Evolutionary conservation across 2,888 invertebrate genomes (phyloP).

Genomic region (Heliothis peltigera): DNA sequence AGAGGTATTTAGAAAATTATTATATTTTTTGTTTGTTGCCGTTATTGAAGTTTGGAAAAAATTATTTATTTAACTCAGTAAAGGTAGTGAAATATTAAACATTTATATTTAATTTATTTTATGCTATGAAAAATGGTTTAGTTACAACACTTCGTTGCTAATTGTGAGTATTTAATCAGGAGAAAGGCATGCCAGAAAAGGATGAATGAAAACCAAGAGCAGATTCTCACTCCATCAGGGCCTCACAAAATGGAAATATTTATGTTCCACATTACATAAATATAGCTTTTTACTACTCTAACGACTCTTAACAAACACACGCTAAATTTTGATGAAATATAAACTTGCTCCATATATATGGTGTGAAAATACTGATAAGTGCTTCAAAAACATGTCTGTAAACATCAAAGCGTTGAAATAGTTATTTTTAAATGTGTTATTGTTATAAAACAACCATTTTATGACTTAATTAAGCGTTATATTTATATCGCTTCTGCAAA

Average conservation of each 20-base stretch:
- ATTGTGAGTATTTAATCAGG: conserved; percentile 6
- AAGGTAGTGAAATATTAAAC: conserved; percentile 25
- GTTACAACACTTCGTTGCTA: conserved; percentile 3
- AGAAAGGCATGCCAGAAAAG: conserved; percentile 36
- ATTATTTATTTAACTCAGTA: too few relatives aligned
- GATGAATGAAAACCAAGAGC: conserved; percentile 32
- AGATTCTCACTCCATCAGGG: conserved; percentile 31
- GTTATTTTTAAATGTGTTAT: conserved; percentile 50
- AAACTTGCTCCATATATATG: conserved; percentile 36
- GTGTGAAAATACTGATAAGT: conserved; percentile 29
- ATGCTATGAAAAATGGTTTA: conserved; percentile 10
- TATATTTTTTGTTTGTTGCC: too few relatives aligned
- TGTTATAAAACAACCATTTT: conserved; percentile 55
- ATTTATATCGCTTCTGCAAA: conserved; percentile 56
- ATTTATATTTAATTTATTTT: conserved; percentile 13
- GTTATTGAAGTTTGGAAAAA: not conserved
- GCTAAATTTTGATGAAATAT: conserved; percentile 46
- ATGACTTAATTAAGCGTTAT: conserved; percentile 57
- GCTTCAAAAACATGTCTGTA: conserved; percentile 21
- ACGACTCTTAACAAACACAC: conserved; percentile 34
- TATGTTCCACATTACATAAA: conserved; percentile 46
- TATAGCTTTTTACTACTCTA: conserved; percentile 44
- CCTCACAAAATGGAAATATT: conserved; percentile 38
- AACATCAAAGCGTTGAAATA: conserved; percentile 22
- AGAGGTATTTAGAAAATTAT: too few relatives aligned